phyloP scores from a whole-genome alignment of 2,113 vertebrate species.

The Ciconia maguari region DNA sequence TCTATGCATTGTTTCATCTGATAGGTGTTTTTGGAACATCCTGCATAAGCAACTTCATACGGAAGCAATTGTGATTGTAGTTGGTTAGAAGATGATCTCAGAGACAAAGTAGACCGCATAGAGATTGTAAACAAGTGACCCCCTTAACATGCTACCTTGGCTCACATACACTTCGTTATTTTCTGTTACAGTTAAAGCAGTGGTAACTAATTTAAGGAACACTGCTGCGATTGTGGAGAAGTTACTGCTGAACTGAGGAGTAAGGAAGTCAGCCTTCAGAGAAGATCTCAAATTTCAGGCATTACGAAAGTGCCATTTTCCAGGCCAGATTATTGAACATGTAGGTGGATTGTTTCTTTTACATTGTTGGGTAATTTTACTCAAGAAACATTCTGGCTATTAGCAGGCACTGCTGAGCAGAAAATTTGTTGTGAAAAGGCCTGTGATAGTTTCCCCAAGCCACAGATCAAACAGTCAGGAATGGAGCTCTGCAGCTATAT shows the following conservation, averaged over 20 bases:
- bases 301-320: background rate
- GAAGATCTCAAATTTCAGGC: background rate
- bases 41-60: background rate
- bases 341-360: background rate
- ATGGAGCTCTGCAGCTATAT: background rate
- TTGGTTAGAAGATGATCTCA: background rate
- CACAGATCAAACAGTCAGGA: background rate
- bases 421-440: background rate
- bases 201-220: background rate
- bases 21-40: background rate
- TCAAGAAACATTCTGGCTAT: background rate
- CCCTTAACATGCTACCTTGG: background rate
- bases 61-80: background rate
- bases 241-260: background rate
- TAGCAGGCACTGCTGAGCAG: background rate
- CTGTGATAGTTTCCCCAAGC: background rate
- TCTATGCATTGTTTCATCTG: background rate
- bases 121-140: background rate
- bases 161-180: fast-evolving
- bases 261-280: background rate
- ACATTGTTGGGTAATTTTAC: background rate
- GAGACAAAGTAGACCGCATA: background rate
- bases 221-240: background rate
- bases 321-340: background rate
- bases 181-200: background rate